Conservation (phyloP, 2,888 invertebrate genomes). For the Ichneumon xanthorius region DNA sequence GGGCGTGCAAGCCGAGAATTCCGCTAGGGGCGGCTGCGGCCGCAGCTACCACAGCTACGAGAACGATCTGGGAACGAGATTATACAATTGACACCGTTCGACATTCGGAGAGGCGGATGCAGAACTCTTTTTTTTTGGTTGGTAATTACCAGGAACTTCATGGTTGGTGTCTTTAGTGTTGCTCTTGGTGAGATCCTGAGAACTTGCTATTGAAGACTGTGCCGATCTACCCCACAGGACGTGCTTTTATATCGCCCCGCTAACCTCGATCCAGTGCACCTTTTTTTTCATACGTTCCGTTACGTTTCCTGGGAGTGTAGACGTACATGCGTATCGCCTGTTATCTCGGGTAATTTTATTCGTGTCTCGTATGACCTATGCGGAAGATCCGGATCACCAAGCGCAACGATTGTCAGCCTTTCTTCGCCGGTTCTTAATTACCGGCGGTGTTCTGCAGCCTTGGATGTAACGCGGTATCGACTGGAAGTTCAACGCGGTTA, state of each 20-base stretch:
- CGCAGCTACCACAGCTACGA: slow-evolving; percentile 62
- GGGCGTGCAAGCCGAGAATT: slow-evolving; percentile 59
- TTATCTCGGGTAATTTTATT: slow-evolving; percentile 48
- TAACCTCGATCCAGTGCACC: slow-evolving; percentile 66
- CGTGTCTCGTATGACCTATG: slow-evolving; percentile 42
- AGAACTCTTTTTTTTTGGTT: slow-evolving; percentile 1
- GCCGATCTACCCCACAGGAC: slow-evolving; percentile 55
- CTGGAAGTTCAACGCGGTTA: background rate
- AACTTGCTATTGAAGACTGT: slow-evolving; percentile 61
- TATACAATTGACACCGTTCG: slow-evolving; percentile 30
- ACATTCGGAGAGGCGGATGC: background rate
- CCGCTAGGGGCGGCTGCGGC: slow-evolving; percentile 73
- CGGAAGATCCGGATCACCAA: slow-evolving; percentile 24
- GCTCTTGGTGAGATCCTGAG: slow-evolving; percentile 12
- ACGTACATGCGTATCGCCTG: background rate
- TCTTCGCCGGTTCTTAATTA: slow-evolving; percentile 19
- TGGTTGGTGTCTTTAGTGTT: slow-evolving; percentile 34
- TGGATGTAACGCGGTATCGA: background rate
- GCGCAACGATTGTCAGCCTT: slow-evolving; percentile 5
- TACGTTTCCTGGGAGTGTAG: slow-evolving; percentile 27
- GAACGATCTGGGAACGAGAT: slow-evolving; percentile 51
- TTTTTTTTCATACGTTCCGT: slow-evolving; percentile 59
- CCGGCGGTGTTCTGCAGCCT: background rate
- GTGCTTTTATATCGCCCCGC: slow-evolving; percentile 71
- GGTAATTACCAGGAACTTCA: slow-evolving; percentile 66